Conservation (phyloP, 2,797 vertebrate species). For the Cottoperca gobio region DNA sequence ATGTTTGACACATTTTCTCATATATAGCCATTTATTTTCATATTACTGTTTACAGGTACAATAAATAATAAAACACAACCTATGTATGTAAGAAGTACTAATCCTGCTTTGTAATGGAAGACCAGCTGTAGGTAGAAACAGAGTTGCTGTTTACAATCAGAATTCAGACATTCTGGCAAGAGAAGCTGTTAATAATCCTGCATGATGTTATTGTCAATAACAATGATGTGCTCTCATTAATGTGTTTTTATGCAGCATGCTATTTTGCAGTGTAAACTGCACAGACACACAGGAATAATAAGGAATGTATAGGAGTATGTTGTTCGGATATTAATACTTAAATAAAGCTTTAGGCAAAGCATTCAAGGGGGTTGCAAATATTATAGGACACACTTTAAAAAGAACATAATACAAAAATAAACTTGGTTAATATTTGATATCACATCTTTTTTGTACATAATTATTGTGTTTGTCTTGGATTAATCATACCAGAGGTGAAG, state of each 20-base stretch:
- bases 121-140: constrained; percentile 19
- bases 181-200: constrained; percentile 42
- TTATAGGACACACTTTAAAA: constrained; percentile 35
- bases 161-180: constrained; percentile 27
- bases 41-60: constrained; percentile 60
- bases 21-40: constrained; percentile 72
- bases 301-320: constrained; percentile 15
- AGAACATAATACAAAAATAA: constrained; percentile 41
- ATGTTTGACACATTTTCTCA: constrained; percentile 60
- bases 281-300: constrained; percentile 8
- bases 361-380: constrained; percentile 66
- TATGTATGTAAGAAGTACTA: constrained; percentile 17
- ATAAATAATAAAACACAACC: constrained; percentile 12
- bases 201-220: constrained; percentile 44
- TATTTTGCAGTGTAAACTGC: constrained; percentile 19
- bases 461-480: constrained; percentile 16
- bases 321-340: constrained; percentile 33
- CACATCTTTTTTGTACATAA: constrained; percentile 4
- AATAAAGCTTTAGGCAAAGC: constrained; percentile 18
- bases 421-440: constrained; percentile 36
- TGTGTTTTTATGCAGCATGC: constrained; percentile 29
- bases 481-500: background rate
- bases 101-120: constrained; percentile 25
- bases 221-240: constrained; percentile 21
- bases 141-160: constrained; percentile 21